Evolutionary conservation across 2,888 invertebrate species (phyloP), one percentile per base, ranked within the genome.

Genomic region (Phaonia tiefii): DNA sequence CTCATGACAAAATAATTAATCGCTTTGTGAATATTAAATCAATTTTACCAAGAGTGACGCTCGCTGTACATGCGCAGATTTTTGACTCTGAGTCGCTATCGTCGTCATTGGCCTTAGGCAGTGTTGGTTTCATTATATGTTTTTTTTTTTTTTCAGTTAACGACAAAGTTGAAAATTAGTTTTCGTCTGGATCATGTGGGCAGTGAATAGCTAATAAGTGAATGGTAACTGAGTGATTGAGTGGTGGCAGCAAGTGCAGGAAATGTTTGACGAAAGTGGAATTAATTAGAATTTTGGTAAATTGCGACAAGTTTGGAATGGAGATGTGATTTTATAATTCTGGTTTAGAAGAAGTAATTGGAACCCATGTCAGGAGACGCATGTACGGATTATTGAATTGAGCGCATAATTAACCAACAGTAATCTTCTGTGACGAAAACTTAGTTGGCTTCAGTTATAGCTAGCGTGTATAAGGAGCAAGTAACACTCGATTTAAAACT

Each of bases 1-100:
- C 80, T 83, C 78, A 82, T 82, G 83, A 83, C 83, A 83, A 85
- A 85, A 85, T 86, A 85, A 86, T 86, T 86, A 86, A 85, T 86
- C 84, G 85, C 85, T 86, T 85, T 85, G 84, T 84, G 86, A 83
- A 86, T 85, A 86, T 85, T 85, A 85, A 85, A 85, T 85, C 75
- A 84, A 78, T 78, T 81, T 78, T 13, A 58, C 67, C 73, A 71
- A 76, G 49, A 54, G 22, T 22, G 25, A 54, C 54, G 13, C 8
- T 37, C 42, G 7, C 46, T 15, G 46, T 15, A 17, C 54, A 22
- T 76, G 60, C 66, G 76, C 73, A 76, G 73, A 73, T 76, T 80
- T 76, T 70, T 69, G 80, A 69, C 56, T 65, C 56, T 69, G 63
- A 72, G 75, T 76, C 69, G 51, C 17, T 3, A 77, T 60, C 75